These are phyloP conservation scores for Galerucella calmariensis DNA, from an alignment of 2,888 invertebrate genomes.

Conservation along the genomic window DNA sequence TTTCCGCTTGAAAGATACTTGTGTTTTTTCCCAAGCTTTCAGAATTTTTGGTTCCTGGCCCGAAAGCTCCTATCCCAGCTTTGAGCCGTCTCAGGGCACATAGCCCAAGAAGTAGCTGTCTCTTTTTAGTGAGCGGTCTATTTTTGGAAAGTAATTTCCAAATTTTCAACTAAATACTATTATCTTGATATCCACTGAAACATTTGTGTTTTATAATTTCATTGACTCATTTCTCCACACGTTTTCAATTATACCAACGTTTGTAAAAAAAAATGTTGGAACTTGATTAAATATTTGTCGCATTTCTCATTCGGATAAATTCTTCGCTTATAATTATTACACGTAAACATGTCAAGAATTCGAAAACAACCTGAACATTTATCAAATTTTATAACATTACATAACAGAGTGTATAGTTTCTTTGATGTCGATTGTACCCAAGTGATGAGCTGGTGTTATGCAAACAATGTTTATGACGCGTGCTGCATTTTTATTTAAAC, in stretches of 20 bases:
- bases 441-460: conserved; percentile 11
- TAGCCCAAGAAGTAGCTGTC: too few relatives aligned
- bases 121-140: too few relatives aligned
- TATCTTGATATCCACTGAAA: too few relatives aligned
- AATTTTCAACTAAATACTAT: neutral
- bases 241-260: conserved; percentile 4
- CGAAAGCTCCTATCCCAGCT: too few relatives aligned
- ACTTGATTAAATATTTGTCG: conserved; percentile 23
- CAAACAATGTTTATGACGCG: conserved; percentile 19
- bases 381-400: conserved; percentile 34
- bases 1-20: too few relatives aligned
- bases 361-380: conserved; percentile 31
- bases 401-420: conserved; percentile 11
- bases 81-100: too few relatives aligned
- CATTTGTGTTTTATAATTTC: neutral
- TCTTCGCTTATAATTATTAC: conserved; percentile 37
- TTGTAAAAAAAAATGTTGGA: conserved; percentile 24
- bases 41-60: too few relatives aligned
- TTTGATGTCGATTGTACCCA: neutral
- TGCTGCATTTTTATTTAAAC: neutral
- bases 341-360: conserved; percentile 30
- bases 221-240: neutral
- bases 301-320: conserved; percentile 33
- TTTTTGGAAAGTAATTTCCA: neutral
- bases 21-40: too few relatives aligned